Percentiles rank a stretch among this genome's conserved stretches.
Evolutionary conservation across 2,113 vertebrate genomes (phyloP).

Genomic region (Urocynchramus pylzowi): DNA sequence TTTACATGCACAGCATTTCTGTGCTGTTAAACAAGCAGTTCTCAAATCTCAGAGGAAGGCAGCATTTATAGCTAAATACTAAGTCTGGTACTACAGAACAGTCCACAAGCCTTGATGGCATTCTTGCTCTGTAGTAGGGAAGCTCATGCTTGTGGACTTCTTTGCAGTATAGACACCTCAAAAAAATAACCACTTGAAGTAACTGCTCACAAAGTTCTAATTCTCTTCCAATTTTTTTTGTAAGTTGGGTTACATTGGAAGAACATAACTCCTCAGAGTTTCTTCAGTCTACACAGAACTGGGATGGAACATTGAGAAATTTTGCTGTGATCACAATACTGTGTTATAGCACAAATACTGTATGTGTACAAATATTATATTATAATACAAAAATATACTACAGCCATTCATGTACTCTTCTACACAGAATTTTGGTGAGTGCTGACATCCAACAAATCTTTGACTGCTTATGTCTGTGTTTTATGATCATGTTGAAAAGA

Average conservation of each 20-base stretch:
- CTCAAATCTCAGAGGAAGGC: neutral
- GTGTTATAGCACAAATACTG: neutral
- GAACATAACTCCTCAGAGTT: neutral
- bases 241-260: neutral
- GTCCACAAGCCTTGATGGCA: neutral
- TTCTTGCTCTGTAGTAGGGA: neutral
- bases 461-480: neutral
- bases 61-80: neutral
- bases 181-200: neutral
- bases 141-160: neutral
- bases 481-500: neutral
- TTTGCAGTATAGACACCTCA: neutral
- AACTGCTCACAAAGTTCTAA: neutral
- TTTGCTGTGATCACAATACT: neutral
- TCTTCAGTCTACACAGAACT: neutral
- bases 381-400: neutral
- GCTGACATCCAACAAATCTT: neutral
- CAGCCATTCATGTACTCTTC: neutral
- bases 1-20: neutral
- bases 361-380: neutral
- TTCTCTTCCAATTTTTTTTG: neutral
- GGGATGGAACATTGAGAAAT: neutral
- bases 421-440: neutral
- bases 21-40: neutral
- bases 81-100: neutral